phyloP scores from a whole-genome alignment of 2,113 vertebrate species.

The Cavia porcellus region DNA sequence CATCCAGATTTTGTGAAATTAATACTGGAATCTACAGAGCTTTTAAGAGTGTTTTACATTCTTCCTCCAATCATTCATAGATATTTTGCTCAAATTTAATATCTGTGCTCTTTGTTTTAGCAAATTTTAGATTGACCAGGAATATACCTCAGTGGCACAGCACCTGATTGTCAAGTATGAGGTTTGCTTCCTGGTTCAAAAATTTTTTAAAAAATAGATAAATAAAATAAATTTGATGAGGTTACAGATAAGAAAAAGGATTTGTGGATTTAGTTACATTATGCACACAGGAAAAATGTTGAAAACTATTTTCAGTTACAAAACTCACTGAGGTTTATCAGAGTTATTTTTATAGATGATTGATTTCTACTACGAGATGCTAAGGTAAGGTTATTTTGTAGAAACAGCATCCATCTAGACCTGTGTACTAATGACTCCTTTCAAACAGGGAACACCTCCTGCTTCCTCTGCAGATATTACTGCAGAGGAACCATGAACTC shows the following conservation, averaged over 20 bases:
- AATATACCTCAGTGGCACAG: too few species aligned
- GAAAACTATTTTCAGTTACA: neutral
- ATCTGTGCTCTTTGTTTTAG: neutral
- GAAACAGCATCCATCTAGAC: neutral
- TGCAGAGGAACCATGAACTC: neutral
- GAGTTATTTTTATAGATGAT: neutral
- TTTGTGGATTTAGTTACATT: neutral
- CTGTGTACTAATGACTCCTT: neutral
- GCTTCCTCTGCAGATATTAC: neutral
- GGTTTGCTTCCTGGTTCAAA: too few species aligned
- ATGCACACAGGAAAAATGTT: neutral
- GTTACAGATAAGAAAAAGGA: neutral
- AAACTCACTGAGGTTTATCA: neutral
- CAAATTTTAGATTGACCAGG: neutral
- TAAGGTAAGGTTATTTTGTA: neutral
- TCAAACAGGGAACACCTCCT: neutral
- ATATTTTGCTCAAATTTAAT: neutral
- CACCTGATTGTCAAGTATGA: too few species aligned
- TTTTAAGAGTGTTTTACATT: neutral
- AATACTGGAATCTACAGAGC: neutral
- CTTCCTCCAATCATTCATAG: neutral
- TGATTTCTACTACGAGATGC: neutral
- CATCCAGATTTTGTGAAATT: neutral
- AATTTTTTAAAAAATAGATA: too few species aligned
- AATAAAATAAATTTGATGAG: neutral